Evolutionary conservation across 2,113 vertebrate species (phyloP).

Genomic region (Gnathonemus longibarbis): DNA sequence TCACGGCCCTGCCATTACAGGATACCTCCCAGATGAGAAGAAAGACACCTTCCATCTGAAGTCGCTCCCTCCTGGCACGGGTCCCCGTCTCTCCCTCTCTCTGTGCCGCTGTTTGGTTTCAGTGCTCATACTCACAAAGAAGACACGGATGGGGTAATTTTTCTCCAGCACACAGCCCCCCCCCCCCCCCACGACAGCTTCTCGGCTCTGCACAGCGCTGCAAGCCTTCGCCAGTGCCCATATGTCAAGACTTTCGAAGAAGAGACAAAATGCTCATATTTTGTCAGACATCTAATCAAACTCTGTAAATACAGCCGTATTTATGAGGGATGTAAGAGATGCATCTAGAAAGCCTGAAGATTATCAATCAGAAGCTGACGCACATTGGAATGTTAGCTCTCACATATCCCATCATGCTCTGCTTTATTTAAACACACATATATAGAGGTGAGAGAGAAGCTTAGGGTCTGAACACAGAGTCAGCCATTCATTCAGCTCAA

Average conservation of each 20-base stretch:
- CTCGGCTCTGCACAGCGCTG: neutral
- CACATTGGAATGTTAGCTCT: neutral
- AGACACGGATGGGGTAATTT: conserved; percentile 3
- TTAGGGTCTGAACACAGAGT: neutral
- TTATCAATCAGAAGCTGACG: neutral
- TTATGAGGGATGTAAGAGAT: neutral
- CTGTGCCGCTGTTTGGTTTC: conserved; percentile 12
- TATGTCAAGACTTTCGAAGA: neutral
- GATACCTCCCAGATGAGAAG: neutral
- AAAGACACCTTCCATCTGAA: neutral
- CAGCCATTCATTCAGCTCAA: neutral
- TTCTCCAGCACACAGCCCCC: neutral
- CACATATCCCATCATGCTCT: neutral
- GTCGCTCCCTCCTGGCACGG: neutral
- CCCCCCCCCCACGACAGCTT: neutral
- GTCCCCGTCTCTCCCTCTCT: neutral
- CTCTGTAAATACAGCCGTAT: neutral
- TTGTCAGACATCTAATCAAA: neutral
- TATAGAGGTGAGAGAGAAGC: neutral
- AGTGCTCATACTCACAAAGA: conserved; percentile 10
- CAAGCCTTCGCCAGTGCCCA: neutral
- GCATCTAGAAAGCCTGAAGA: neutral
- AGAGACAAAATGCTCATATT: neutral
- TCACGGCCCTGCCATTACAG: conserved; percentile 20
- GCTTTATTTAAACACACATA: neutral